phyloP scores from a whole-genome alignment of 2,113 vertebrate species.

The Pomatorhinus ruficollis region DNA sequence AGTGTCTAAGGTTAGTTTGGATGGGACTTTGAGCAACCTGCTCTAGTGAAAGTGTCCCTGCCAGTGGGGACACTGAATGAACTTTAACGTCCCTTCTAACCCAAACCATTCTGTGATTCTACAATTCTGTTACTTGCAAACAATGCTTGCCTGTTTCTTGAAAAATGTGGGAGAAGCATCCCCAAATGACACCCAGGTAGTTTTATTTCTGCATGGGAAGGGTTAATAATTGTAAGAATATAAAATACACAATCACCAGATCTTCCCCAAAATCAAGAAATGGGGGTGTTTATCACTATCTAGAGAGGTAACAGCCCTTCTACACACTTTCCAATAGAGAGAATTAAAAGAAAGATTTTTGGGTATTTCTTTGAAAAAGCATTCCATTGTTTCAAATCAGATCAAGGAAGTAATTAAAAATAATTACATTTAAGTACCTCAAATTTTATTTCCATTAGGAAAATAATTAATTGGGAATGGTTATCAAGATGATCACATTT shows the following conservation, averaged over 20 bases:
- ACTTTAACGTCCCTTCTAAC: background rate
- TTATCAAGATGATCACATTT: background rate
- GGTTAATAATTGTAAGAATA: background rate
- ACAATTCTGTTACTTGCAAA: background rate
- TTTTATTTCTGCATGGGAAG: background rate
- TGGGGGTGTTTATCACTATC: background rate
- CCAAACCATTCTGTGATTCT: background rate
- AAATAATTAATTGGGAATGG: background rate
- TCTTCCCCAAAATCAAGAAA: background rate
- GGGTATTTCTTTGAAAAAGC: background rate
- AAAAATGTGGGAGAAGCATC: background rate
- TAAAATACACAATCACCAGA: background rate
- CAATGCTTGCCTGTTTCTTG: background rate
- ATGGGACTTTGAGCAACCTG: background rate
- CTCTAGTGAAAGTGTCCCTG: background rate
- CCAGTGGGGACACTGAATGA: background rate
- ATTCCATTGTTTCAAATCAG: background rate
- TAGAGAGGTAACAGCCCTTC: background rate
- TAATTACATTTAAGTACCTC: background rate
- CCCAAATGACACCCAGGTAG: background rate
- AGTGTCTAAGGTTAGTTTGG: background rate
- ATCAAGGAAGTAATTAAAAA: background rate
- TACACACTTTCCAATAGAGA: background rate
- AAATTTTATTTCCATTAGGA: background rate
- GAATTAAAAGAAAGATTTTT: background rate